Conservation (phyloP, 2,888 invertebrate genomes). For the Caradrina kadenii region DNA sequence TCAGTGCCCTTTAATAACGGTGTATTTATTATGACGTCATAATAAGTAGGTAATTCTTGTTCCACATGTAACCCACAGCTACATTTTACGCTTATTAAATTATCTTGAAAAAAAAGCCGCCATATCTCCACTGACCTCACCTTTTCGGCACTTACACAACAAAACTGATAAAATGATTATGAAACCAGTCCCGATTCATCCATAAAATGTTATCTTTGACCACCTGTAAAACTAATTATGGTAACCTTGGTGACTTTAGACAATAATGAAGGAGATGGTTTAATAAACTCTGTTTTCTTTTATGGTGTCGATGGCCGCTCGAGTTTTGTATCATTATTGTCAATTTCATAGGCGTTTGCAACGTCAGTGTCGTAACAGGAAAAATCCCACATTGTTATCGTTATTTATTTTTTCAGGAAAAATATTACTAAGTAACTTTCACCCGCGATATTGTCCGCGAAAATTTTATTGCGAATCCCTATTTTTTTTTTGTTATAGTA, state of each 20-base stretch:
- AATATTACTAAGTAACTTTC: no score
- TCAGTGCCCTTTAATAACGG: no score
- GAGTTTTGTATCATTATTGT: no score
- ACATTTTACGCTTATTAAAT: conserved; percentile 5
- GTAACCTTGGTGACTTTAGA: conserved; percentile 26
- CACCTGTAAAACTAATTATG: conserved; percentile 41
- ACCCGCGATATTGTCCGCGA: no score
- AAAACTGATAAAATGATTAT: conserved; percentile 29
- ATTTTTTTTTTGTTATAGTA: no score
- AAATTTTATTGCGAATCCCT: no score
- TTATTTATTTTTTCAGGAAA: no score
- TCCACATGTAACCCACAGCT: not conserved
- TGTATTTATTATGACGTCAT: not conserved
- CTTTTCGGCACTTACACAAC: conserved; percentile 41
- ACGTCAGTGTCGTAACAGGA: no score
- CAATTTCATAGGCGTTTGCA: no score
- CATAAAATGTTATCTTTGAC: conserved; percentile 17
- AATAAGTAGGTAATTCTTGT: conserved; percentile 6
- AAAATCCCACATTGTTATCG: no score
- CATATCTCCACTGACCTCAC: conserved; percentile 24
- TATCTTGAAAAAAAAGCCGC: conserved; percentile 8
- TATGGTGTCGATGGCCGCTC: not conserved
- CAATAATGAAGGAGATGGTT: conserved; percentile 6
- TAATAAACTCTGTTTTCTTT: conserved; percentile 17
- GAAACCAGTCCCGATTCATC: conserved; percentile 53